A percentile compares a stretch with the other conserved stretches of the same genome.
These are phyloP conservation scores for Euspilapteryx auroguttella DNA, from an alignment of 2,888 invertebrate genomes.

Conservation along the genomic window DNA sequence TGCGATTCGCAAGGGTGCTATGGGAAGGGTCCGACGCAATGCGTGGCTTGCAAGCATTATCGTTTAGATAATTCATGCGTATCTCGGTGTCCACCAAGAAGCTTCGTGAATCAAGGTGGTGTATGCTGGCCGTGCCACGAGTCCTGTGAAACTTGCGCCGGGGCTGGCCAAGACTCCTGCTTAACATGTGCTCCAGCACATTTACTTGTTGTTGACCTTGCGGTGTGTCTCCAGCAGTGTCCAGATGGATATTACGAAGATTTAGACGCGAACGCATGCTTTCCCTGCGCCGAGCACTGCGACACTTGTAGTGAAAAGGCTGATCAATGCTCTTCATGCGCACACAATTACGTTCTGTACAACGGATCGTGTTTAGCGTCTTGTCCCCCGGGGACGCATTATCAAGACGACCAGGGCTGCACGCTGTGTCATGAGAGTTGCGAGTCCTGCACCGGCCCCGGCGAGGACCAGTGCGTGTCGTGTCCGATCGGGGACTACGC, in stretches of 20 bases:
- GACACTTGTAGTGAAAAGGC: conserved; percentile 83
- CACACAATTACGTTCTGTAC: conserved; percentile 83
- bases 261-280: conserved; percentile 75
- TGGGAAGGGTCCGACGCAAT: conserved; percentile 81
- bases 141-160: conserved; percentile 86
- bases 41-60: conserved; percentile 81
- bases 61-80: conserved; percentile 84
- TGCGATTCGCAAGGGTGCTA: conserved; percentile 80
- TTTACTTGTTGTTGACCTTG: conserved; percentile 79
- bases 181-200: conserved; percentile 83
- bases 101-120: conserved; percentile 79
- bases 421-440: conserved; percentile 77
- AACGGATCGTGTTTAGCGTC: conserved; percentile 83
- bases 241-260: conserved; percentile 88
- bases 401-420: conserved; percentile 86
- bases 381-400: conserved; percentile 81
- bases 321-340: conserved; percentile 84
- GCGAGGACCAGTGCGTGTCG: conserved; percentile 76
- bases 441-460: conserved; percentile 80
- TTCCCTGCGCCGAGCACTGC: conserved; percentile 85
- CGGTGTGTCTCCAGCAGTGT: conserved; percentile 84
- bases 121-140: conserved; percentile 88
- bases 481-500: conserved; percentile 75
- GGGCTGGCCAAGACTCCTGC: conserved; percentile 84
- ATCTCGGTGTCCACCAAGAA: conserved; percentile 80